Base-by-base conservation (phyloP, 2,797 vertebrate genomes). In the Fistularia commersonii region DNA sequence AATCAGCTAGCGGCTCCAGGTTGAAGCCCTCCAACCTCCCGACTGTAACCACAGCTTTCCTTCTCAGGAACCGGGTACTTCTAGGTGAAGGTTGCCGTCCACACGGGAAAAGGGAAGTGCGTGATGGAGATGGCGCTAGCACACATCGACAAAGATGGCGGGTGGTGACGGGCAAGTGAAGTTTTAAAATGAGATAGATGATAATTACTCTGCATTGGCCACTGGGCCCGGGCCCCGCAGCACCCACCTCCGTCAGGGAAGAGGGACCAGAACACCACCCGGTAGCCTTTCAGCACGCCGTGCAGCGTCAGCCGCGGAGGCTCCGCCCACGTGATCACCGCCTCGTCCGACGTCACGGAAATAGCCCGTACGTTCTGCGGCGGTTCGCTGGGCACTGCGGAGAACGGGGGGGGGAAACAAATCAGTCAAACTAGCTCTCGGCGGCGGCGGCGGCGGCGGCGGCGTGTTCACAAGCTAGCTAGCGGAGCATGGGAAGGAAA, bases 221-320 rank as follows among this genome's bases (percentile, higher is more conserved):
- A 84, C 61, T 87, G 87, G 81, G 84, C 76, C 72, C 72, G 84
- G 82, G 77, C 80, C 79, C 84, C 84, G 83, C 85, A 86, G 83
- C 87, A 91, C 94, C 92, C 87, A 95, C 97, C 97, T 82, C 96
- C 96, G 7, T 98, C 96, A 57, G 93, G 89, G 72, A 96, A 98
- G 79, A 99, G 93, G 56, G 95, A 97, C 97, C 96, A 99, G 90
- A 95, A 99, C 84, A 98, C 96, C 79, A 89, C 87, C 0, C 97
- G 88, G 79, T 98, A 99, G 8, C 97, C 97, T 87, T 97, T 99
- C 64, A 99, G 90, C 74, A 99, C 94, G 3, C 97, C 97, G 1
- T 99, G 97, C 77, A 99, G 93, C 9, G 96, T 98, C 85, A 95
- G 93, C 66, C 95, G 91, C 0, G 96, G 96, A 41, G 97, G 97